Base-by-base conservation (phyloP, 2,888 invertebrate genomes). In the Ypsolopha scabrella region DNA sequence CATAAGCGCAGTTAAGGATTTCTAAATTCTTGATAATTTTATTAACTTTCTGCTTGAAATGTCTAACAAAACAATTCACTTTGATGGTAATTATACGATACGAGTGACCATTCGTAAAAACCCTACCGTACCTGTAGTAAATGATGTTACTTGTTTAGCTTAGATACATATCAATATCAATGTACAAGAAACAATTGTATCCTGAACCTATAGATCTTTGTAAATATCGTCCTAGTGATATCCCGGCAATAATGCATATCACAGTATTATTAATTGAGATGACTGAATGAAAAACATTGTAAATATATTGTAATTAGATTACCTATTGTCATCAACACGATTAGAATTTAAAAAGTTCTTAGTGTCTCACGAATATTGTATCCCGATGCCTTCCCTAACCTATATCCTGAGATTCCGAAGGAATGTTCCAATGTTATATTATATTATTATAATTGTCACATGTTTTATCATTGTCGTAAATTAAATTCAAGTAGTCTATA, bases 201-300 rank as follows among this genome's bases (percentile, higher is more conserved):
- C 24, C 38, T 11, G n/a, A 41, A 8, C 46, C n/a, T 44, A 14
- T 9, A 11, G 11, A 24, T 41, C 53, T 56, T 53, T 59, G 58
- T 56, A 58, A 57, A 58, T 58, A 52, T 60, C 58, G 67, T 65
- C 61, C 65, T 65, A 74, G 78, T 72, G 74, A 77, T 75, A 71
- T 71, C 80, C 83, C 83, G 85, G 83, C 85, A 82, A 81, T 77
- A 75, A 85, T 82, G 85, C 82, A 79, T 80, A 81, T 83, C 81
- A 75, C 78, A 50, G 41, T 41, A 50, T 41, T 50, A 41, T 38
- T 48, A 48, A 70, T 61, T 61, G 60, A 67, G 68, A 73, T 61
- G 81, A 81, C 81, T 78, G 81, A 80, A 41, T 43, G 11, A 41
- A 35, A 47, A 35, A 6, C 75, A 65, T 64, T 61, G 60, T 66